Base-by-base conservation (phyloP, 2,113 vertebrate species). In the Rhadina sibilatrix region DNA sequence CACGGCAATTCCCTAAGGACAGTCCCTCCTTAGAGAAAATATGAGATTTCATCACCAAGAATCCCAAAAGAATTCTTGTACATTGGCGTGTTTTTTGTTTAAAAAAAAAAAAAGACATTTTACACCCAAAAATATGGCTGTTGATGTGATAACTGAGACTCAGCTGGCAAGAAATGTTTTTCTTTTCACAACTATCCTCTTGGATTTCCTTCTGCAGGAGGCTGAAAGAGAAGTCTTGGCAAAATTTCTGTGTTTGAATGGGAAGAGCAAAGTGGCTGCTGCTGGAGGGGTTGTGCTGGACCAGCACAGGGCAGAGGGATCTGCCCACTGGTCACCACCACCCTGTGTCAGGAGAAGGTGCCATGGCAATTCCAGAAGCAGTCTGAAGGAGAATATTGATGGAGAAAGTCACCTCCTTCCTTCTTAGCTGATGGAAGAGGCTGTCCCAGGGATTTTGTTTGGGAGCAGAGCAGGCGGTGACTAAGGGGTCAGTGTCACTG, bases 51-150 rank as follows among this genome's bases (percentile, higher is more conserved):
- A 85, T 95, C 93, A 66, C 53, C 78, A 91, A 91, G 30, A 92
- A 88, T 96, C 87, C 94, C 80, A 15, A 76, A 95, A 93, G 74
- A 66, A 60, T 96, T 95, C 81, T 84, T 86, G 69, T 52, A 65
- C 85, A 93, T 89, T 42, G 59, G 83, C 80, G 60, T 52, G 23
- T 1, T 38, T 23, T 40, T 40, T 47, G 10, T 30, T 33, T 4
- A 22, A 22, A 19, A 25, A 56, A 92, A 72, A 69, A 90, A 60
- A 77, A 37, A 83, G 23, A 17, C 7, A 52, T 35, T 97, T 97
- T 97, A 74, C 78, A 81, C 77, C 92, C 78, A 95, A 93, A 78
- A 94, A 89, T 86, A 94, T 61, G 68, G 85, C 91, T 97, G 90
- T 92, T 96, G 95, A 79, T 28, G 46, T 65, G 85, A 94, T 95